phyloP scores from a whole-genome alignment of 2,113 vertebrate genomes.

The Scartelaos histophorus region DNA sequence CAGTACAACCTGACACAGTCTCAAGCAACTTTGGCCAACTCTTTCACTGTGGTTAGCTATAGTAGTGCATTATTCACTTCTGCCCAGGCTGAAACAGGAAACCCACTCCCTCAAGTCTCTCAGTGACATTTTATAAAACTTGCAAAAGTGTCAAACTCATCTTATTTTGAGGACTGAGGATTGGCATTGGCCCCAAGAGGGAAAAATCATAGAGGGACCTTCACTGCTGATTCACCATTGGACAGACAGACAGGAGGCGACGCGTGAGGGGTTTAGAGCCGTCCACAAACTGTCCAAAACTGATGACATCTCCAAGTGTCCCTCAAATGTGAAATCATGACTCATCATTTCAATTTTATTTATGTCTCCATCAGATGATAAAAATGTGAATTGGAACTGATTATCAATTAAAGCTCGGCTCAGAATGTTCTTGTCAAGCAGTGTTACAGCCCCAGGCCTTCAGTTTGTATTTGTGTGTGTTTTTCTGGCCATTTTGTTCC shows the following conservation, averaged over 20 bases:
- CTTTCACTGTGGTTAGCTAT: slow-evolving; percentile 25
- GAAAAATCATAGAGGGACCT: slow-evolving; percentile 20
- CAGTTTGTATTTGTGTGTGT: too few species aligned
- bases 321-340: not conserved
- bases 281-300: not conserved
- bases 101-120: not conserved
- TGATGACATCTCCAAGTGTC: slow-evolving; percentile 6
- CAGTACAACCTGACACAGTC: slow-evolving; percentile 31
- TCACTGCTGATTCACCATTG: slow-evolving; percentile 29
- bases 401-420: too few species aligned
- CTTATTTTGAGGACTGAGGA: not conserved
- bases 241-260: slow-evolving; percentile 16
- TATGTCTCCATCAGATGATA: not conserved
- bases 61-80: not conserved
- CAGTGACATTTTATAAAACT: slow-evolving; percentile 10
- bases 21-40: slow-evolving; percentile 18
- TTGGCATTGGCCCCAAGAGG: slow-evolving; percentile 29
- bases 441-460: too few species aligned
- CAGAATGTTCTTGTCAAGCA: too few species aligned
- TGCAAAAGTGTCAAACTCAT: slow-evolving; percentile 14
- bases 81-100: slow-evolving; percentile 8
- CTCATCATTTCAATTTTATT: slow-evolving; percentile 5
- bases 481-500: too few species aligned
- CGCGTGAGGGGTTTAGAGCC: not conserved
- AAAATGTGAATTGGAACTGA: not conserved